Base-by-base conservation (phyloP, 2,797 vertebrate species). In the Sebastolobus altivelis region DNA sequence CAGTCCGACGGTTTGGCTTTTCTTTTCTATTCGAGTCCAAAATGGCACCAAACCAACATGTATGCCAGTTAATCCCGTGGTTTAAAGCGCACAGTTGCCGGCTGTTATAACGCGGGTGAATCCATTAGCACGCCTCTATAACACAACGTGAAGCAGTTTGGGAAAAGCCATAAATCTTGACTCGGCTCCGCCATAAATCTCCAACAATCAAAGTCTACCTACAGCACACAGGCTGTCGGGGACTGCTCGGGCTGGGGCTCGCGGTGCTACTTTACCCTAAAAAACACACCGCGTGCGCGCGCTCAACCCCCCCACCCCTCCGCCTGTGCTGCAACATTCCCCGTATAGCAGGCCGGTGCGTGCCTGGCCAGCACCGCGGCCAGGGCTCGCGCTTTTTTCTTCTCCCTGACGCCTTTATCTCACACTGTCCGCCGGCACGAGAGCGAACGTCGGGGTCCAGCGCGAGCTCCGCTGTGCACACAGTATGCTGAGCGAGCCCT, bases 231-330 rank as follows among this genome's bases (percentile, higher is more conserved):
- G 12, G 68, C 85, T 89, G 77, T 78, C 81, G 20, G 86, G 85
- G 69, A 80, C 86, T 85, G 76, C 79, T 83, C 67, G 55, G 74
- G 90, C 81, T 83, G 81, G 82, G 77, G 74, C 77, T 89, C 69
- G 65, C 58, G 52, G 82, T 79, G 72, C 62, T 77, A 80, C 81
- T 88, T 89, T 83, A 90, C 77, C 85, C 86, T 84, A 82, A 86
- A 90, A 87, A 67, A 78, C 78, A 82, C 65, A 83, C 62, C 14
- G 46, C 81, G 79, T 81, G 88, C 78, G 84, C 89, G 80, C 89
- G 79, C 86, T 58, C 77, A 33, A 69, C 65, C 62, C 58, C 72
- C 77, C 66, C 63, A 49, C 68, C 67, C 75, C 80, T 75, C 78
- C 49, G 80, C 65, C 56, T 25, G 72, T 65, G 60, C 82, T 62